Evolutionary conservation across 2,888 invertebrate species (phyloP).

Genomic region (Aromia moschata): DNA sequence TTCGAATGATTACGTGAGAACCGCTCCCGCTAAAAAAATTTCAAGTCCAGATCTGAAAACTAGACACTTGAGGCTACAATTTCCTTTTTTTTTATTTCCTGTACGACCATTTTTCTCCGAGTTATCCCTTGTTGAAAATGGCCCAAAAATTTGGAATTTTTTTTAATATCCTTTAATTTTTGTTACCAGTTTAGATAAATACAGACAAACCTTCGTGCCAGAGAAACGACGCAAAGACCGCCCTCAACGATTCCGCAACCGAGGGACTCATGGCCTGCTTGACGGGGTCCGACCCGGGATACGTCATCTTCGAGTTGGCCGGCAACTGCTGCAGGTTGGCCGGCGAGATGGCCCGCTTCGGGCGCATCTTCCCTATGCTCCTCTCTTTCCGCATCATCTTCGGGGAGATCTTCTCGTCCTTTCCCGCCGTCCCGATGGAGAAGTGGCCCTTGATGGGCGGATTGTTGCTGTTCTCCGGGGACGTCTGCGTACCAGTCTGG

Average conservation of each 20-base stretch:
- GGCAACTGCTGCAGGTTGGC: conserved; percentile 61
- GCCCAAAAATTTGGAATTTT: too few species aligned
- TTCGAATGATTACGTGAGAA: too few species aligned
- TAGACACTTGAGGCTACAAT: too few species aligned
- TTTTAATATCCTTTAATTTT: too few species aligned
- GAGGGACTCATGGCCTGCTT: conserved; percentile 92
- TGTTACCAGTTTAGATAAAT: too few species aligned
- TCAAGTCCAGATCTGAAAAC: too few species aligned
- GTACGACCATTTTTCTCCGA: too few species aligned
- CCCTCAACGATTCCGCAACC: conserved; percentile 90
- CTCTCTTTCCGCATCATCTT: conserved; percentile 69
- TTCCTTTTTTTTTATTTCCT: too few species aligned
- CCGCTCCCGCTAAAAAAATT: too few species aligned
- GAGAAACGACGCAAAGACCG: conserved; percentile 93
- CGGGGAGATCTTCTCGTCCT: conserved; percentile 68
- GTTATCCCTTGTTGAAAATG: too few species aligned
- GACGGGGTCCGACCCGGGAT: conserved; percentile 66
- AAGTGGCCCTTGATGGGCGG: conserved; percentile 65
- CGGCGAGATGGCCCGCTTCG: conserved; percentile 63
- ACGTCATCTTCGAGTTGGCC: conserved; percentile 56
- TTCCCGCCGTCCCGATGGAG: conserved; percentile 67
- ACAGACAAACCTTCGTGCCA: conserved; percentile 85
- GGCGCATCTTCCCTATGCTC: conserved; percentile 62
- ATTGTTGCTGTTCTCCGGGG: conserved; percentile 67
- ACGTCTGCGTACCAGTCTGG: conserved; percentile 77